Conservation (phyloP, 2,113 vertebrate genomes). For the Apodemus speciosus region DNA sequence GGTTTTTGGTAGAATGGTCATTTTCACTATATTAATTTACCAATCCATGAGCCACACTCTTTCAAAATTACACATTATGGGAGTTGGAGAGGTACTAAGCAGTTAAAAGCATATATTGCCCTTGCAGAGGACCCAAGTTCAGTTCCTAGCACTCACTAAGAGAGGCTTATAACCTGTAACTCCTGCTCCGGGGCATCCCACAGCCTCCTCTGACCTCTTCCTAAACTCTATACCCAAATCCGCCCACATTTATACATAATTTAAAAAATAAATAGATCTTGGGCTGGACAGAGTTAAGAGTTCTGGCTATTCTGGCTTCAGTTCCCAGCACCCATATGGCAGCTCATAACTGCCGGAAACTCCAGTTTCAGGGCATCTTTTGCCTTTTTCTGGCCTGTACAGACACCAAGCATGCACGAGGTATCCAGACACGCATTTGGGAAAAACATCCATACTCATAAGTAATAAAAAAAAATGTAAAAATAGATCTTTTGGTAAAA, state of each 20-base stretch:
- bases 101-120: background rate
- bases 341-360: background rate
- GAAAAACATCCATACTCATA: background rate
- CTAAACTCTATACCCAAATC: background rate
- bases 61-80: background rate
- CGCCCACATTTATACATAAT: background rate
- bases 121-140: background rate
- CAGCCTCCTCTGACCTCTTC: background rate
- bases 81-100: background rate
- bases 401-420: background rate
- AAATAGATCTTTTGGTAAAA: background rate
- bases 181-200: background rate
- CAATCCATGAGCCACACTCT: background rate
- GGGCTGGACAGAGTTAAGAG: background rate
- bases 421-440: background rate
- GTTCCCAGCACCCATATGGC: background rate
- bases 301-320: background rate
- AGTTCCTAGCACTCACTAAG: background rate
- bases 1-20: background rate
- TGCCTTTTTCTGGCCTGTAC: background rate
- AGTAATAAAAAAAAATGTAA: background rate
- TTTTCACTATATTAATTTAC: background rate
- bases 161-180: background rate
- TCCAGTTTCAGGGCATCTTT: background rate
- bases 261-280: background rate